phyloP scores from a whole-genome alignment of 2,888 invertebrate species.

The Chironomus riparius region DNA sequence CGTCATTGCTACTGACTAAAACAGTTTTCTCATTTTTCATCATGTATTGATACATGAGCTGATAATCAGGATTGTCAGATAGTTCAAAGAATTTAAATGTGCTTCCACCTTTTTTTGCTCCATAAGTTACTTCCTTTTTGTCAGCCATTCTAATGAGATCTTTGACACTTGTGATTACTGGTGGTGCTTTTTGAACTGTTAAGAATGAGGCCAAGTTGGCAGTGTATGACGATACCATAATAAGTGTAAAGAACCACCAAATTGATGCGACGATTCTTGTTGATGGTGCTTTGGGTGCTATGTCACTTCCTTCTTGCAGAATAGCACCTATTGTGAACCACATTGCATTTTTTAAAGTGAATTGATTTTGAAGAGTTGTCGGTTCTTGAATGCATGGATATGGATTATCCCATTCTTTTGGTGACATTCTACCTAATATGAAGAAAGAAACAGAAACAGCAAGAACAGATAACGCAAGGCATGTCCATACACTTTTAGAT shows the following conservation, averaged over 20 bases:
- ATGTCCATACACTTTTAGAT: conserved; percentile 91
- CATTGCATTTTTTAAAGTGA: conserved; percentile 83
- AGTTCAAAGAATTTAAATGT: conserved; percentile 94
- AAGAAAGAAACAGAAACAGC: conserved; percentile 86
- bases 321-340: conserved; percentile 88
- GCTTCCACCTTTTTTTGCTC: conserved; percentile 84
- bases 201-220: conserved; percentile 57
- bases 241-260: conserved; percentile 93
- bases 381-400: conserved; percentile 77
- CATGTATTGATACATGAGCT: conserved; percentile 95
- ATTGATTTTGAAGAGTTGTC: conserved; percentile 80
- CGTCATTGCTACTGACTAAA: conserved; percentile 57
- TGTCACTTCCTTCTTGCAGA: conserved; percentile 53
- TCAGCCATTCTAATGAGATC: conserved; percentile 65
- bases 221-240: conserved; percentile 94
- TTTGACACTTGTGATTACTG: conserved; percentile 67
- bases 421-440: conserved; percentile 73
- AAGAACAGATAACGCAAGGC: conserved; percentile 81
- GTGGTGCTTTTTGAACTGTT: conserved; percentile 52
- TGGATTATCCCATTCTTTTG: conserved; percentile 85
- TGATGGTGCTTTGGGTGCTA: conserved; percentile 60
- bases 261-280: conserved; percentile 82
- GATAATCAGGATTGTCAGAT: conserved; percentile 82
- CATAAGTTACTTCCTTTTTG: conserved; percentile 80
- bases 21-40: conserved; percentile 62